Evolutionary conservation across 1,140 invertebrate genomes (phyloP), one percentile per base, ranked within the genome.

Genomic region (Anastatus disparis): DNA sequence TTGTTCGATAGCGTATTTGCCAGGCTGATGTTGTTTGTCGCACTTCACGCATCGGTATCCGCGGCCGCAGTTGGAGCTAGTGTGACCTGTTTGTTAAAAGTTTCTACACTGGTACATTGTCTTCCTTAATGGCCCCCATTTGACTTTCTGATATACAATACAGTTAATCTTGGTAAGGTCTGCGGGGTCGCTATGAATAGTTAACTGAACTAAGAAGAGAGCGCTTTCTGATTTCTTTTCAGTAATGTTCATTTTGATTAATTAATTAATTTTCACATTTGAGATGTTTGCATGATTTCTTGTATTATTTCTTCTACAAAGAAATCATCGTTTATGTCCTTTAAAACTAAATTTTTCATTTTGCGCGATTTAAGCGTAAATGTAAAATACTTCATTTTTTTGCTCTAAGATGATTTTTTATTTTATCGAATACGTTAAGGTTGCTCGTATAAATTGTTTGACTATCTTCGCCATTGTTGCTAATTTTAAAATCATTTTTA

Each of bases 91-190:
- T 9, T 72, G 8, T 56, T 79, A 75, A n/a, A n/a, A n/a, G n/a
- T n/a, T n/a, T n/a, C n/a, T n/a, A 17, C 77, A 79, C 61, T 80
- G 77, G 0, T 63, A 68, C 3, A n/a, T 22, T 38, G 73, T 73
- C 53, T 72, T 75, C 20, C 24, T 56, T 10, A 77, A 0, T 72
- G 67, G 75, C 48, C 78, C 74, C 74, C 74, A 77, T 12, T 2
- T 38, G 0, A 78, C 12, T 0, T 70, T 9, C 2, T 74, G 73
- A 40, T 77, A 44, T 1, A 44, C 17, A 9, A 78, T 0, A 1
- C 10, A 38, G 65, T 64, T 76, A 0, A 77, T 75, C 10, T 69
- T 24, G 1, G 58, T 24, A 0, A 79, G 9, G 4, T 66, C 67
- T 9, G 61, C 24, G 12, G 35, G 1, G 48, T 64, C 65, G 40